These are phyloP conservation scores for Cottoperca gobio DNA, from an alignment of 2,797 vertebrate genomes.

Conservation along the genomic window DNA sequence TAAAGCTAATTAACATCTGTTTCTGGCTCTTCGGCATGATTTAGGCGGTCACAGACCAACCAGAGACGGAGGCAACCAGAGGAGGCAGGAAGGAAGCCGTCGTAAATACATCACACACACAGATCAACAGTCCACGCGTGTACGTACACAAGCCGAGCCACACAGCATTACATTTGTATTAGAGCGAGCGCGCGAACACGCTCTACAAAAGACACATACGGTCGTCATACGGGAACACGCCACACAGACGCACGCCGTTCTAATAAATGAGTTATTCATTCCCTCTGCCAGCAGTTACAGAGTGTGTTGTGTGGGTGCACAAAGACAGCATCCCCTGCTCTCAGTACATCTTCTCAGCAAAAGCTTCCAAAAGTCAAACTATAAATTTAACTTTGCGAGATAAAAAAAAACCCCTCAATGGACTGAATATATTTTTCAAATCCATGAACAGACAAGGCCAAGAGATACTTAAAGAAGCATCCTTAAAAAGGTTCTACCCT, in stretches of 20 bases:
- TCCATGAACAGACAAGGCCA: not conserved
- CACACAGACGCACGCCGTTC: constrained; percentile 3
- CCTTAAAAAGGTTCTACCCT: not conserved
- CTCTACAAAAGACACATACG: constrained; percentile 18
- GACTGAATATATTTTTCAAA: constrained; percentile 16
- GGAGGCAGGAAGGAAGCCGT: constrained; percentile 77
- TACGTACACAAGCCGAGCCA: not conserved
- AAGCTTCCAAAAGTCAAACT: constrained; percentile 14
- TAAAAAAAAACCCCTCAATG: no score
- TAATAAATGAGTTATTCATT: constrained; percentile 57
- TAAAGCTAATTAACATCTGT: constrained; percentile 84
- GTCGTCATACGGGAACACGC: constrained; percentile 16
- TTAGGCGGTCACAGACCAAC: constrained; percentile 74
- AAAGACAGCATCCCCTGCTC: constrained; percentile 39
- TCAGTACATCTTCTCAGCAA: constrained; percentile 3
- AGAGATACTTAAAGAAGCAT: not conserved
- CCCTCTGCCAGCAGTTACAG: constrained; percentile 25
- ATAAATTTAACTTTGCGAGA: constrained; percentile 12
- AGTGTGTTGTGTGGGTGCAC: constrained; percentile 39
- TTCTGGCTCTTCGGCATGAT: constrained; percentile 76
- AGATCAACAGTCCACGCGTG: constrained; percentile 30
- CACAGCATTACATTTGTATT: constrained; percentile 17
- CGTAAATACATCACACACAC: constrained; percentile 36
- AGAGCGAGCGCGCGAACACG: not conserved
- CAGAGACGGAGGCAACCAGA: constrained; percentile 66